phyloP scores from a whole-genome alignment of 2,888 invertebrate species.

The Acleris sparsana region DNA sequence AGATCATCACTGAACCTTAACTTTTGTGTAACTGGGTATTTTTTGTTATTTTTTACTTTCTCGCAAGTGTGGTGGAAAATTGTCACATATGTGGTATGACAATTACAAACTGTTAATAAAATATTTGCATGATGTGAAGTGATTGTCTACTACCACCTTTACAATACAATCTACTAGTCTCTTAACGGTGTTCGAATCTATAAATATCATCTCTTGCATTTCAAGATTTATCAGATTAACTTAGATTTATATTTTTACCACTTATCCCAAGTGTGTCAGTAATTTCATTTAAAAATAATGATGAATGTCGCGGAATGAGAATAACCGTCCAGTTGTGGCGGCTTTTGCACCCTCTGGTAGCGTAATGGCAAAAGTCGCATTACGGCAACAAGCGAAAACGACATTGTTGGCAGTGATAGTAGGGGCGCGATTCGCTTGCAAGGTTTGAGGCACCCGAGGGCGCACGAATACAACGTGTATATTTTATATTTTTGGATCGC shows the following conservation, averaged over 20 bases:
- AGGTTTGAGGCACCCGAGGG: slow-evolving; percentile 69
- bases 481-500: slow-evolving; percentile 84
- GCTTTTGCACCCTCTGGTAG: slow-evolving; percentile 77
- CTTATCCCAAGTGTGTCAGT: slow-evolving; percentile 35
- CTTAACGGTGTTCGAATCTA: slow-evolving; percentile 46
- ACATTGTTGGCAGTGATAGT: slow-evolving; percentile 48
- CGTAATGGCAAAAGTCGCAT: slow-evolving; percentile 65
- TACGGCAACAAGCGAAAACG: slow-evolving; percentile 57
- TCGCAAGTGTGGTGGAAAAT: no score
- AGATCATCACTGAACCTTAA: no score
- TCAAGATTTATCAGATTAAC: slow-evolving; percentile 18
- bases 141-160: slow-evolving; percentile 39
- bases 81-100: no score
- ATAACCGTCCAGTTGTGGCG: slow-evolving; percentile 81
- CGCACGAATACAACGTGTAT: slow-evolving; percentile 80
- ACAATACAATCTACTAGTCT: slow-evolving; percentile 52
- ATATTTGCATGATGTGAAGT: no score
- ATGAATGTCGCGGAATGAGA: slow-evolving; percentile 70
- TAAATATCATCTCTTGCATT: slow-evolving; percentile 22
- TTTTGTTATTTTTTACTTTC: no score
- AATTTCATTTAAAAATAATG: slow-evolving; percentile 35
- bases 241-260: slow-evolving; percentile 30
- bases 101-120: no score
- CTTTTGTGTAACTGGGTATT: no score
- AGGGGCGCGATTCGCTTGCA: slow-evolving; percentile 60